Conservation (phyloP, 1,140 invertebrate genomes). For the Drosophila paulistorum region DNA sequence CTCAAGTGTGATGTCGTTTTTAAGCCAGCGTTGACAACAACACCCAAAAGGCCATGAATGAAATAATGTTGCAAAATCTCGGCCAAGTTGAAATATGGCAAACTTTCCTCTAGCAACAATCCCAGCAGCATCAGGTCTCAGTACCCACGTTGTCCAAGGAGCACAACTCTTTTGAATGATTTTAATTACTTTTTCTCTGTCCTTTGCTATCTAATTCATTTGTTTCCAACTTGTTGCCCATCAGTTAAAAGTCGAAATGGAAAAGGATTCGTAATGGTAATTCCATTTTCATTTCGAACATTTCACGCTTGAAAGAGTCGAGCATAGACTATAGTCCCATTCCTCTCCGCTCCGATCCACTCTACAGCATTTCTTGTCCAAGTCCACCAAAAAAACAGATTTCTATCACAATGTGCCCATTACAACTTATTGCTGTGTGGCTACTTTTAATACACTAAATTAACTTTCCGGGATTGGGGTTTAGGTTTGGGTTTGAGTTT, state of each 20-base stretch:
- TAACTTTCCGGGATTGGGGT: conserved; percentile 52
- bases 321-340: background rate
- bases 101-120: conserved; percentile 35
- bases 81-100: conserved; percentile 48
- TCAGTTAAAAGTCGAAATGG: conserved; percentile 60
- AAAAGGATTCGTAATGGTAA: conserved; percentile 51
- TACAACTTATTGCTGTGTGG: conserved; percentile 71
- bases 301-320: conserved; percentile 65
- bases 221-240: conserved; percentile 70
- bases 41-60: conserved; percentile 14
- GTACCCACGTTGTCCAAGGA: background rate
- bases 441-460: conserved; percentile 79
- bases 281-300: conserved; percentile 62
- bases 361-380: no score
- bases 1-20: conserved; percentile 64
- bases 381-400: conserved; percentile 25
- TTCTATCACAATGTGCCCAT: conserved; percentile 62
- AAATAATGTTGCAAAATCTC: conserved; percentile 43
- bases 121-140: conserved; percentile 18
- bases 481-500: background rate
- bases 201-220: conserved; percentile 39
- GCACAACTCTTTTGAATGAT: conserved; percentile 28
- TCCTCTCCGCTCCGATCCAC: no score
- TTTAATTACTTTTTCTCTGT: conserved; percentile 66
- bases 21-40: conserved; percentile 56